Conservation (phyloP, 2,797 vertebrate genomes). For the Sebastes hubbsi region DNA sequence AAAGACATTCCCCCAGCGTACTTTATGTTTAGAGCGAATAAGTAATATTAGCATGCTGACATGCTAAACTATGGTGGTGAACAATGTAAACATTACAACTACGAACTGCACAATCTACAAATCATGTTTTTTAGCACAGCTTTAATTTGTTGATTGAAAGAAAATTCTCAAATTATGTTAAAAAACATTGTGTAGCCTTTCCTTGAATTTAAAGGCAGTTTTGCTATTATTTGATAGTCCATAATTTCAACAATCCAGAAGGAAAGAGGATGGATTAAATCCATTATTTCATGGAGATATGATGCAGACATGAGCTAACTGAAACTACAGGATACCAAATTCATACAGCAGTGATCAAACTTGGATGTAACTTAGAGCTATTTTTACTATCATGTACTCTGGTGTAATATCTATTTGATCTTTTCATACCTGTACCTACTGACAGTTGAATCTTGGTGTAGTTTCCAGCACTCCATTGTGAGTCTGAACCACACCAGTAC, state of each 20-base stretch:
- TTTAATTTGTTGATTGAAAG: background rate
- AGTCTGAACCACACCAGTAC: constrained; percentile 60
- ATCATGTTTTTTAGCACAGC: background rate
- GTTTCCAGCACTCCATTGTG: background rate
- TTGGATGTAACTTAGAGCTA: background rate
- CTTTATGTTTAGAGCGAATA: background rate
- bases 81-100: background rate
- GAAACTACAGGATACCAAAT: too few relatives aligned
- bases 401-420: background rate
- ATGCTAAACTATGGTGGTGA: background rate
- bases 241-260: background rate
- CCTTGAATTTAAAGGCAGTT: too few relatives aligned
- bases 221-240: background rate
- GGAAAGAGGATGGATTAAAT: background rate
- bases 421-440: constrained; percentile 16
- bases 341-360: too few relatives aligned
- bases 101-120: background rate
- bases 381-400: background rate
- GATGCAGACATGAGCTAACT: too few relatives aligned
- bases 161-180: background rate
- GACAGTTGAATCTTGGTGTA: constrained; percentile 49
- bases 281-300: too few relatives aligned
- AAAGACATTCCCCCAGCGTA: background rate
- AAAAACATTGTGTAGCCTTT: background rate
- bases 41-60: background rate